Evolutionary conservation across 2,113 vertebrate species (phyloP).

Genomic region (Oenanthe oenanthe): DNA sequence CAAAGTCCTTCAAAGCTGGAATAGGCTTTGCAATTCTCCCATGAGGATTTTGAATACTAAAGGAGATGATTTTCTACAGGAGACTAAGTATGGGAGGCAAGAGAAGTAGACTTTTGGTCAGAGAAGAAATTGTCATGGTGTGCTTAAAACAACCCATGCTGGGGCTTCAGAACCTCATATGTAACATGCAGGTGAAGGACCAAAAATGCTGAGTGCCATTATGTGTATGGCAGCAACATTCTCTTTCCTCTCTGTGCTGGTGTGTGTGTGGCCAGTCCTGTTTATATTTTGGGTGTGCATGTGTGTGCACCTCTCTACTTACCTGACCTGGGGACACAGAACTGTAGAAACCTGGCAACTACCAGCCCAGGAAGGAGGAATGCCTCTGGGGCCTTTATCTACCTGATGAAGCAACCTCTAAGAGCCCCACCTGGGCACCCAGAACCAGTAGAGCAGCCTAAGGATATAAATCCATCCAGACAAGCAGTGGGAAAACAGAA

Average conservation of each 20-base stretch:
- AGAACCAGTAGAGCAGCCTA: neutral
- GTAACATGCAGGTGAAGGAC: neutral
- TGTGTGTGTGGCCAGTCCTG: rapidly evolving
- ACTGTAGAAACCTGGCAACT: neutral
- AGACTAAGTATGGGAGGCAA: neutral
- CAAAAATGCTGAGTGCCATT: neutral
- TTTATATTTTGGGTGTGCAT: neutral
- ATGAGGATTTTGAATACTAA: neutral
- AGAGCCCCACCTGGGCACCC: neutral
- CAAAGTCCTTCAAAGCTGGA: neutral
- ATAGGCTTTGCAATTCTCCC: neutral
- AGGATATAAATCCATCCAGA: neutral
- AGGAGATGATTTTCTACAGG: neutral
- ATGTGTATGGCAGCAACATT: neutral
- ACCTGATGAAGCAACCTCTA: neutral
- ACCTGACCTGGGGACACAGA: neutral
- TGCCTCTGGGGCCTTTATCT: neutral
- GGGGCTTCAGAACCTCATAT: neutral
- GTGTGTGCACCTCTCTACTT: neutral
- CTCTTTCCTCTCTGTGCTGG: neutral
- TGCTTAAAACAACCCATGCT: rapidly evolving
- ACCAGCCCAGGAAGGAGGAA: neutral
- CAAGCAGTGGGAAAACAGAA: neutral
- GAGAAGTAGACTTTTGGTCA: neutral
- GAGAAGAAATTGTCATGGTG: neutral